Evolutionary conservation across 2,888 invertebrate species (phyloP), one percentile per base, ranked within the genome.

Genomic region (Ormyrus thymus): DNA sequence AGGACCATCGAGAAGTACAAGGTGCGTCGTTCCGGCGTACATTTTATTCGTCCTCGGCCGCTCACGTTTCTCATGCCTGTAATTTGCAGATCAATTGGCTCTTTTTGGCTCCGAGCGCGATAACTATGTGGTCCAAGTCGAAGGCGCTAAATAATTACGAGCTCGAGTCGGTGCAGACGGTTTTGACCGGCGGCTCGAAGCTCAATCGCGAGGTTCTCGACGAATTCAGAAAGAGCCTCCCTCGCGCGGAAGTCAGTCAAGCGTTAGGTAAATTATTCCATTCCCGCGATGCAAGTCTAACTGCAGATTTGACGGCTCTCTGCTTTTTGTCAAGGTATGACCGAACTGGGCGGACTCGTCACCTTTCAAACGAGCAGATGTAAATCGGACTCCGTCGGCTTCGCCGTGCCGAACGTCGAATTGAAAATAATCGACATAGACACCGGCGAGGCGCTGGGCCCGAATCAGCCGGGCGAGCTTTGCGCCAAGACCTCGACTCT

Each of bases 1-100:
- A 75, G 82, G 74, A 73, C 87, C 0, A 83, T 88, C 4, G 86
- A 89, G 71, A 88, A 89, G 68, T 88, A 83, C 62, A 84, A 87
- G 83, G 89, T 88, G 82, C 71, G 10, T 29, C 4, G 4, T 3
- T 29, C 1, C 3, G 0, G 29, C 29, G 3, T 29, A 29, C 2
- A 29, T 29, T 29, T 29, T 0, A 29, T 29, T 29, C 29, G 4
- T 4, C 4, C 4, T 29, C 29, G 4, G 29, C 29, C 29, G 29
- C 29, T 29, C 29, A 4, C 1, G 3, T 29, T 29, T 29, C 29
- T 29, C 29, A 1, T 29, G 29, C 29, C 29, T 29, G 3, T 29
- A 1, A 1, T 29, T 29, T 29, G 3, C 10, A 86, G 87, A 81
- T 86, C 6, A 81, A 82, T 8, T 84, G 84, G 84, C 50, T 85